These are phyloP conservation scores for Nephrotoma guestfalica DNA, from an alignment of 2,888 invertebrate genomes.

Conservation along the genomic window DNA sequence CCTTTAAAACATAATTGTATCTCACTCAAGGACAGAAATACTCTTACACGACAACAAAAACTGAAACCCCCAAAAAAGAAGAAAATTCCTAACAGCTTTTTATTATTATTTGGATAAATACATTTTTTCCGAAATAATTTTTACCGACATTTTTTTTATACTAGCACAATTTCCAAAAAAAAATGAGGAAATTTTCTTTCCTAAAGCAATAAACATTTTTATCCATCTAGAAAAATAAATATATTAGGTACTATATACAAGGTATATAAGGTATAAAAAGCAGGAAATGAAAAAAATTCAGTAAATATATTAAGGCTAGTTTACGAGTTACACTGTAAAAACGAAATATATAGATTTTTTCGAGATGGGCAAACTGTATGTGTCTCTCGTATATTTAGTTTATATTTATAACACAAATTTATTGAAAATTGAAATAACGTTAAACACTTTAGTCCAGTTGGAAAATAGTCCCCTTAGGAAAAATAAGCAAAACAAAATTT, in stretches of 20 bases:
- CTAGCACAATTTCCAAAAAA: no score
- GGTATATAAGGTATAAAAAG: not conserved
- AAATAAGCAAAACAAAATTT: not conserved
- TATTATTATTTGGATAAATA: no score
- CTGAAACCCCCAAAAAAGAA: no score
- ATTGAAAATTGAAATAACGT: not conserved
- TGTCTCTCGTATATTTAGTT: not conserved
- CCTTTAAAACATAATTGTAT: not conserved
- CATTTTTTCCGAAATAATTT: no score
- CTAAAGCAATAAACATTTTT: not conserved
- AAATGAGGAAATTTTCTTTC: not conserved
- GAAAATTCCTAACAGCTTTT: no score
- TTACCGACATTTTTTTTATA: no score
- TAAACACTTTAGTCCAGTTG: not conserved
- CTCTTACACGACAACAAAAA: not conserved
- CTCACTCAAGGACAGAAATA: not conserved
- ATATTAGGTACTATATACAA: not conserved
- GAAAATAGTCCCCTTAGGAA: not conserved
- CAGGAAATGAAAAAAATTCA: not conserved
- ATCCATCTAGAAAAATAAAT: not conserved
- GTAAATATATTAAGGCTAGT: not conserved
- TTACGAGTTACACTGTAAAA: not conserved
- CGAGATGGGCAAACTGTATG: not conserved
- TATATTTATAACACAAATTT: not conserved
- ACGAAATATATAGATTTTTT: not conserved